phyloP scores from a whole-genome alignment of 2,888 invertebrate genomes.

The Orgyia antiqua region DNA sequence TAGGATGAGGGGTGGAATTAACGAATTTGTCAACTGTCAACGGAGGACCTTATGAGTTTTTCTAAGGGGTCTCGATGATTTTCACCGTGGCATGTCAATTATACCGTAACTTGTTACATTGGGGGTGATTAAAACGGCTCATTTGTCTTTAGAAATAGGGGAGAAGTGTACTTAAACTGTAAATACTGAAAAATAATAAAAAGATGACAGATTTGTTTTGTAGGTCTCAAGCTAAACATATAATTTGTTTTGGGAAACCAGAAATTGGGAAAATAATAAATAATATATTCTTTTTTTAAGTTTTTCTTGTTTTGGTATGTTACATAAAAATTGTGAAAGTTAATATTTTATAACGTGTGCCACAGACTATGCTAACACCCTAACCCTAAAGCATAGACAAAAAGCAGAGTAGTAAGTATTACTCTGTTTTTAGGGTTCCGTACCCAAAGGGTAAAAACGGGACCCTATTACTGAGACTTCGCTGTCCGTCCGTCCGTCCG shows the following conservation, averaged over 20 bases:
- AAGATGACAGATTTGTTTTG: too few species aligned
- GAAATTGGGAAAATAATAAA: background rate
- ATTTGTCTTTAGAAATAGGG: slow-evolving; percentile 21
- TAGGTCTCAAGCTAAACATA: background rate
- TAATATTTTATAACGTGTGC: too few species aligned
- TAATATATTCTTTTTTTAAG: background rate
- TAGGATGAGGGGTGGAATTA: slow-evolving; percentile 49
- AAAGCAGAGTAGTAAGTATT: too few species aligned
- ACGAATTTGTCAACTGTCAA: slow-evolving; percentile 76
- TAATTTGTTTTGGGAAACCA: background rate
- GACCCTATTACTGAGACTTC: too few species aligned
- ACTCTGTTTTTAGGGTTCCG: too few species aligned
- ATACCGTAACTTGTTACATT: slow-evolving; percentile 29
- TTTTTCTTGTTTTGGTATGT: too few species aligned
- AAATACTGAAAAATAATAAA: too few species aligned
- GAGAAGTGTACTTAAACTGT: slow-evolving; percentile 1
- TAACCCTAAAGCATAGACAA: too few species aligned
- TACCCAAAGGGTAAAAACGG: too few species aligned
- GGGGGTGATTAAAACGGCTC: slow-evolving; percentile 25
- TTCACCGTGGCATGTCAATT: slow-evolving; percentile 46
- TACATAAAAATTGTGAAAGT: too few species aligned
- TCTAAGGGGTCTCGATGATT: slow-evolving; percentile 49
- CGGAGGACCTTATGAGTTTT: slow-evolving; percentile 66
- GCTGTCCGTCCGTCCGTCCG: too few species aligned
- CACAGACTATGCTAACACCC: too few species aligned